These are phyloP conservation scores for Colletes latitarsis DNA, from an alignment of 1,140 invertebrate species.

Conservation along the genomic window DNA sequence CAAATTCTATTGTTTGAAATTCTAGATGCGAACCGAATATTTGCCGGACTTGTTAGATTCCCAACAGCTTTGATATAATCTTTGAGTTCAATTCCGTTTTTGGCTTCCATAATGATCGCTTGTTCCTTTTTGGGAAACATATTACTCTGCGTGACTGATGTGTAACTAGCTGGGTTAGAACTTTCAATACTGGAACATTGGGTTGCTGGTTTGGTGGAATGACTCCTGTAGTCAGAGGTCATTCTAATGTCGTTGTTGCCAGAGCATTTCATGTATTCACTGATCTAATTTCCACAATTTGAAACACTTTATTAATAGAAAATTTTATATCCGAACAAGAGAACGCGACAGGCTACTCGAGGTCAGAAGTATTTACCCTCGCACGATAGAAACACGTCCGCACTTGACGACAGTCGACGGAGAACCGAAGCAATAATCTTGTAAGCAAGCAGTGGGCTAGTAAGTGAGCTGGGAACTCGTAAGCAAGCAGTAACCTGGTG, in stretches of 20 bases:
- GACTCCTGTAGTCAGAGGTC: conserved; percentile 23
- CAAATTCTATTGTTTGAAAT: neutral
- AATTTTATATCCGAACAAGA: no score
- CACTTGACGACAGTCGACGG: neutral
- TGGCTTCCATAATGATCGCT: no score
- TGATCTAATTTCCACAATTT: no score
- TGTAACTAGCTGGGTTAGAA: conserved; percentile 7
- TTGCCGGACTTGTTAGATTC: neutral
- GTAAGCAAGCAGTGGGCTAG: no score
- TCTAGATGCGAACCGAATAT: neutral
- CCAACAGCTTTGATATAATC: neutral
- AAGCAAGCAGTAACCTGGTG: no score
- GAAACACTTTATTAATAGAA: no score
- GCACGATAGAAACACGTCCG: no score
- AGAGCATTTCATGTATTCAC: no score
- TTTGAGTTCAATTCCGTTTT: conserved; percentile 1
- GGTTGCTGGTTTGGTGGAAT: neutral
- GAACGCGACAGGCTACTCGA: no score
- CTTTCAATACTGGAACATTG: neutral
- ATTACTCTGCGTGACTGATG: neutral
- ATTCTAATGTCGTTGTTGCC: neutral
- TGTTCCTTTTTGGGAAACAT: conserved; percentile 3
- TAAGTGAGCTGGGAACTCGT: no score
- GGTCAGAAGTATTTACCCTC: no score
- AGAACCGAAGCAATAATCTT: no score